phyloP scores from a whole-genome alignment of 2,888 invertebrate genomes.

The Eupithecia subumbrata region DNA sequence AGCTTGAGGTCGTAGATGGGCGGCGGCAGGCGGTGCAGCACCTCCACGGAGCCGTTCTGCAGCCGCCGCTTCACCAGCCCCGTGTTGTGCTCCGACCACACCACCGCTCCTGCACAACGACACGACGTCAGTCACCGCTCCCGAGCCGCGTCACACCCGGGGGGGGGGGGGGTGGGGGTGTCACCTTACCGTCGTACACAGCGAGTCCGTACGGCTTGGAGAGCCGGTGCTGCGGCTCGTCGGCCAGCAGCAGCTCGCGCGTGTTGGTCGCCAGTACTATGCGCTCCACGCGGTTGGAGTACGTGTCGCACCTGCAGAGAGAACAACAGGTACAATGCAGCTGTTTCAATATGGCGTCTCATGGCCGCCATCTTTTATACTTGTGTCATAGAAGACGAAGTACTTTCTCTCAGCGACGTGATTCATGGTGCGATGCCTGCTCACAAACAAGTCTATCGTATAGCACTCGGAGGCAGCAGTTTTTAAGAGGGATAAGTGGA shows the following conservation, averaged over 20 bases:
- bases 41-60: constrained; percentile 78
- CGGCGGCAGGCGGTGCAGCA: constrained; percentile 85
- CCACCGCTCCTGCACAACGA: constrained; percentile 76
- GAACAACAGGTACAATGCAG: background rate
- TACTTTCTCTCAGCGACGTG: no score
- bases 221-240: constrained; percentile 42
- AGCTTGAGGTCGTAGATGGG: constrained; percentile 88
- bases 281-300: constrained; percentile 86
- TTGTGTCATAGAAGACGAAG: no score
- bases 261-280: constrained; percentile 63
- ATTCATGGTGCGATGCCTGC: no score
- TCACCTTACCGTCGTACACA: constrained; percentile 76
- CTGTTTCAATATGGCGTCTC: background rate
- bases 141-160: no score
- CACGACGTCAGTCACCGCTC: background rate
- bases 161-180: background rate
- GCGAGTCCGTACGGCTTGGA: constrained; percentile 88
- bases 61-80: constrained; percentile 87
- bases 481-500: no score
- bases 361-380: background rate
- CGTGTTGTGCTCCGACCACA: constrained; percentile 88
- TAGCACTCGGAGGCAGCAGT: no score
- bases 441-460: no score
- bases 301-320: constrained; percentile 86
- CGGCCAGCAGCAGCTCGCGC: constrained; percentile 70